Evolutionary conservation across 2,797 vertebrate genomes (phyloP).

Genomic region (Gallinago solitaria): DNA sequence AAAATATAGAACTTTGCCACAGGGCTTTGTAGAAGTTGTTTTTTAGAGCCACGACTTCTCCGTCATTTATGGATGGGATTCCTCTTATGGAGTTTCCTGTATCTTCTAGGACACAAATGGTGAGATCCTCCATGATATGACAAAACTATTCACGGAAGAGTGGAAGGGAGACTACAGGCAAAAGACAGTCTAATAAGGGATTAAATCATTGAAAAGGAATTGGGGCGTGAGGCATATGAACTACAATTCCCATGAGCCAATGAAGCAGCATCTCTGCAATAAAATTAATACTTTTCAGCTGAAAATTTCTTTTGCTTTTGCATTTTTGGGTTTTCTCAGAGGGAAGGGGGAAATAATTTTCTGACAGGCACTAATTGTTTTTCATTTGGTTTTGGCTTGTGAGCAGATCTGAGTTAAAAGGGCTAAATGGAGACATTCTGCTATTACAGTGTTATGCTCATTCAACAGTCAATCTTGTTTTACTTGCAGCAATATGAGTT

Average conservation of each 20-base stretch:
- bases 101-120: background rate
- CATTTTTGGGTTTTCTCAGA: slow-evolving; percentile 50
- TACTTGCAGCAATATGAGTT: slow-evolving; percentile 70
- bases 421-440: slow-evolving; percentile 61
- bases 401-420: slow-evolving; percentile 54
- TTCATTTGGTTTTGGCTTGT: slow-evolving; percentile 60
- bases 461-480: slow-evolving; percentile 68
- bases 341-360: slow-evolving; percentile 1
- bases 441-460: slow-evolving; percentile 53
- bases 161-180: background rate
- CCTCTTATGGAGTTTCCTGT: background rate
- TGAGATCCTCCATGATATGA: background rate
- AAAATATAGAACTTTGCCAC: background rate
- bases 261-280: background rate
- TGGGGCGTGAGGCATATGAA: background rate
- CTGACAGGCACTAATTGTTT: slow-evolving; percentile 66
- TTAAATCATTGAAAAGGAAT: background rate
- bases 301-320: slow-evolving; percentile 3
- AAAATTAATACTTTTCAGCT: slow-evolving; percentile 27
- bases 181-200: background rate
- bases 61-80: background rate
- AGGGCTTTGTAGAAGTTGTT: background rate
- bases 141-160: background rate
- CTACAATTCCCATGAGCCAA: slow-evolving; percentile 44
- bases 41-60: background rate